phyloP scores from a whole-genome alignment of 2,888 invertebrate genomes.

The Stegophylla sp. region DNA sequence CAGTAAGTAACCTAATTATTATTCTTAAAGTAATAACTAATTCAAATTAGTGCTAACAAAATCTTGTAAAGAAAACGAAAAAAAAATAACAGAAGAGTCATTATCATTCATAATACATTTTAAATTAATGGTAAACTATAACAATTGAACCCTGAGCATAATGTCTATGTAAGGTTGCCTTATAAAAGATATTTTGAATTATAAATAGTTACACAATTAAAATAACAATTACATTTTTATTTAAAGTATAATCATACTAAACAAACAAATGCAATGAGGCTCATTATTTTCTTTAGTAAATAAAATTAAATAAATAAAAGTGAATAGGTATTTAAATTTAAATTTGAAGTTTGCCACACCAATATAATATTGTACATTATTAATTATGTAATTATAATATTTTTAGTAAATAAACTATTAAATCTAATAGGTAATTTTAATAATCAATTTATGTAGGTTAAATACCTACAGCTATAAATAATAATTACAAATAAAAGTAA shows the following conservation, averaged over 20 bases:
- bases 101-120: too few species aligned
- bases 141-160: not conserved
- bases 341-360: conserved; percentile 2
- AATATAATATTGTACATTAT: not conserved
- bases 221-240: conserved; percentile 26
- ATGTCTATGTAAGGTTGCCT: too few species aligned
- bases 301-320: not conserved
- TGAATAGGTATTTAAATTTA: not conserved
- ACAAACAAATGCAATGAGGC: not conserved
- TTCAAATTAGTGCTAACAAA: conserved; percentile 3
- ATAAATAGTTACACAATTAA: not conserved
- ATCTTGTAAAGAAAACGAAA: conserved; percentile 8
- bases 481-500: not conserved
- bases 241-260: not conserved
- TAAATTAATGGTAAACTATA: too few species aligned
- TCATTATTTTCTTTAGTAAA: not conserved
- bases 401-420: not conserved
- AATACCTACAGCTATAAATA: not conserved
- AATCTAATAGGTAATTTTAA: conserved; percentile 27
- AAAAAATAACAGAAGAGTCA: not conserved
- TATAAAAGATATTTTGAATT: not conserved
- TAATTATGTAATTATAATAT: not conserved
- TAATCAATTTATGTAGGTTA: not conserved
- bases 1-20: conserved; percentile 9
- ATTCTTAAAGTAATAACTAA: conserved; percentile 19